phyloP scores from a whole-genome alignment of 2,797 vertebrate genomes.

The Etheostoma nigrum region DNA sequence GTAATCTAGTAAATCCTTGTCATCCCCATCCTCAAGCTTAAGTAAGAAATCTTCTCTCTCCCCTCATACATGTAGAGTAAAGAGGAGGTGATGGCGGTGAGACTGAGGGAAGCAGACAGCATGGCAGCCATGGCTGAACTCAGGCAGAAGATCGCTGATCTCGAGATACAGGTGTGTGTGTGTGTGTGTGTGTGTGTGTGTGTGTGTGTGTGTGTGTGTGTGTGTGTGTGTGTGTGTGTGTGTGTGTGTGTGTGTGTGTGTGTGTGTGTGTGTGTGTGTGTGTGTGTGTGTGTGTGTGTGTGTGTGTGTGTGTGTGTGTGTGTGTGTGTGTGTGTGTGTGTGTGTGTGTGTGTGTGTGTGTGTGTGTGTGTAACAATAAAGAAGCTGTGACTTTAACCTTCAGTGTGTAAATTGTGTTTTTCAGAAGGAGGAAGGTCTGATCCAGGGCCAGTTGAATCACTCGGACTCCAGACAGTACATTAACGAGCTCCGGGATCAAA shows the following conservation, averaged over 20 bases:
- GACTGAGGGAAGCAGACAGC: slow-evolving; percentile 94
- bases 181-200: background rate
- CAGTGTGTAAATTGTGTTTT: slow-evolving; percentile 35
- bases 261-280: slow-evolving; percentile 64
- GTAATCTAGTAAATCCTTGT: background rate
- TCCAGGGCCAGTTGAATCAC: slow-evolving; percentile 95
- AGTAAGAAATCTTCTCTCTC: background rate
- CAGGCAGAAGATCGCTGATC: slow-evolving; percentile 92
- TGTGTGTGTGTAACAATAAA: background rate
- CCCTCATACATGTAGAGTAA: slow-evolving; percentile 85
- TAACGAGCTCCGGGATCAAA: slow-evolving; percentile 93
- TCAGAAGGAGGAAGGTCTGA: slow-evolving; percentile 94
- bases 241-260: background rate
- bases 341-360: no score
- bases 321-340: no score
- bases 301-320: no score
- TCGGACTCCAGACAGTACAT: slow-evolving; percentile 96
- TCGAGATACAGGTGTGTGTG: slow-evolving; percentile 92
- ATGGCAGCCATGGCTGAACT: slow-evolving; percentile 95
- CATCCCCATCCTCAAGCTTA: background rate
- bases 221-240: background rate
- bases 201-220: background rate
- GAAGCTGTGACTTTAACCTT: background rate
- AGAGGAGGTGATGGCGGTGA: slow-evolving; percentile 96
- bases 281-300: background rate